Percentiles rank a stretch among this genome's conserved stretches.
phyloP scores from a whole-genome alignment of 2,113 vertebrate genomes.

The Malaclemys terrapin region DNA sequence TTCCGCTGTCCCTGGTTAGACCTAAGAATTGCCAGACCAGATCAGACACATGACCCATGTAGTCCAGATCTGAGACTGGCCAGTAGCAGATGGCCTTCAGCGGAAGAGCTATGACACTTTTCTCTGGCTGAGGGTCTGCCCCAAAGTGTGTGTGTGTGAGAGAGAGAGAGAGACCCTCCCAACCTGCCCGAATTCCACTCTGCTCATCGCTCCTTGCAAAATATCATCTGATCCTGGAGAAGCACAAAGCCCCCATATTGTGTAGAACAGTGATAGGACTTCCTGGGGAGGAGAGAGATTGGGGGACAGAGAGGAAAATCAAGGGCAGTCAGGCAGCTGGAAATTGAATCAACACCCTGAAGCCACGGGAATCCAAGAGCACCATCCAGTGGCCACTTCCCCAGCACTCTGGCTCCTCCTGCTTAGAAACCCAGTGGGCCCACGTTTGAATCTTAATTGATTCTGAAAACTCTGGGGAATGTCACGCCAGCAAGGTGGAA shows the following conservation, averaged over 20 bases:
- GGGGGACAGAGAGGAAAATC: not conserved
- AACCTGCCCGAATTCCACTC: not conserved
- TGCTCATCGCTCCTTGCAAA: not conserved
- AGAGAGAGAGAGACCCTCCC: not conserved
- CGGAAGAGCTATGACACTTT: not conserved
- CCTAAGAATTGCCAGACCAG: not conserved
- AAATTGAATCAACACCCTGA: not conserved
- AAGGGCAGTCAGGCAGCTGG: not conserved
- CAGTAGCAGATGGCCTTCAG: not conserved
- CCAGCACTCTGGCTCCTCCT: not conserved
- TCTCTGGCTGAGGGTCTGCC: not conserved
- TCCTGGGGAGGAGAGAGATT: not conserved
- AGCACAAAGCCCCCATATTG: not conserved
- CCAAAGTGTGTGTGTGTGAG: not conserved
- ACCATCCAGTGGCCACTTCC: not conserved
- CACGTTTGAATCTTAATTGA: not conserved
- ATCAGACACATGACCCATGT: not conserved
- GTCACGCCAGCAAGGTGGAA: not conserved
- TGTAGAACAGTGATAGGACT: not conserved
- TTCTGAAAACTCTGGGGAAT: too few species aligned
- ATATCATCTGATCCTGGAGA: not conserved
- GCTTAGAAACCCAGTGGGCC: not conserved
- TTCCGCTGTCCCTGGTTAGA: not conserved
- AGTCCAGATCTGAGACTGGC: not conserved
- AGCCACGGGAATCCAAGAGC: not conserved